These are phyloP conservation scores for Microcebus murinus DNA, from an alignment of 2,113 vertebrate species.

Conservation along the genomic window DNA sequence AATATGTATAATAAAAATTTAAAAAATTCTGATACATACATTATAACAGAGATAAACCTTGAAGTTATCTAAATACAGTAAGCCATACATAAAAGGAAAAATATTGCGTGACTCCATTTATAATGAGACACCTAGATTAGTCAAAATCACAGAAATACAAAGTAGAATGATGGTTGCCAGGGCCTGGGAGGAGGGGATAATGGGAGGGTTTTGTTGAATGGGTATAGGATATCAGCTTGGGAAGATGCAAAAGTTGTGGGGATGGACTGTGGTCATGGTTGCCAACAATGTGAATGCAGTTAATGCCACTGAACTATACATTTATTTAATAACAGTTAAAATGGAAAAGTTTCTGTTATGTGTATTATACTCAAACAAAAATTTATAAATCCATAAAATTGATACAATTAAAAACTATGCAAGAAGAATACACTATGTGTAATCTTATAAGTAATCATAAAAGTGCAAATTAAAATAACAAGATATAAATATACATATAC, in stretches of 20 bases:
- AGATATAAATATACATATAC: background rate
- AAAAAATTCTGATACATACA: background rate
- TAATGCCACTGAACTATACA: background rate
- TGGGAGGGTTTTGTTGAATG: background rate
- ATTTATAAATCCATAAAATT: background rate
- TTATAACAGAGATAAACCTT: background rate
- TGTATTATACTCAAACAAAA: background rate
- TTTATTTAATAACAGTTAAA: background rate
- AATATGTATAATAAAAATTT: background rate
- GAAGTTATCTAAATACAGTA: background rate
- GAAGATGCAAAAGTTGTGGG: background rate
- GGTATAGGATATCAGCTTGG: background rate
- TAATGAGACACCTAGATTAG: background rate
- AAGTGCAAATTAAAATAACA: background rate
- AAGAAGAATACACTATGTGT: background rate
- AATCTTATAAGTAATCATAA: background rate
- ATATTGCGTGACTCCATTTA: background rate
- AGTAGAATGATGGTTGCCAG: background rate
- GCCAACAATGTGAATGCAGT: background rate
- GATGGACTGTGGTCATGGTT: background rate
- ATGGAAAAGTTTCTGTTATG: background rate
- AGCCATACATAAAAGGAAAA: background rate
- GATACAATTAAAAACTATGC: background rate
- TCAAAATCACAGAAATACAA: background rate
- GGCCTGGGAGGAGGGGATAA: fast-evolving